These are phyloP conservation scores for Argopecten irradians DNA, from an alignment of 1,140 invertebrate species.

Conservation along the genomic window DNA sequence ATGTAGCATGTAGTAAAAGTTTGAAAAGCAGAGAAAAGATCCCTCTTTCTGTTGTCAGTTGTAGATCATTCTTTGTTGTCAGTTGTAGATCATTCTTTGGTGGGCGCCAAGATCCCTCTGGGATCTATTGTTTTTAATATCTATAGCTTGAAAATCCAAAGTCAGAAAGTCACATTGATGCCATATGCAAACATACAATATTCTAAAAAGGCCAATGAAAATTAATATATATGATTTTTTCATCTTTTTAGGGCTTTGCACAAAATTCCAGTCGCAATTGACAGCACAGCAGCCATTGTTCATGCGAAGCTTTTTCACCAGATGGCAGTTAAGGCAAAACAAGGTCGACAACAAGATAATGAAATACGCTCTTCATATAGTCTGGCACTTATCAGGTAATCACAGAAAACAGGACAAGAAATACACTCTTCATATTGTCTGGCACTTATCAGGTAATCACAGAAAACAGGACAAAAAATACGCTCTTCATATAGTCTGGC, in stretches of 20 bases:
- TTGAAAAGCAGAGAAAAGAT: no score
- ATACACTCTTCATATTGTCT: no score
- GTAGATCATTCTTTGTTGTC: background rate
- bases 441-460: no score
- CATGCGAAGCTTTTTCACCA: slow-evolving; percentile 37
- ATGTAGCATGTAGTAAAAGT: no score
- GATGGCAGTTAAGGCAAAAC: background rate
- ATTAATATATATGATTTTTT: slow-evolving; percentile 21
- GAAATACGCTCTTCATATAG: slow-evolving; percentile 32
- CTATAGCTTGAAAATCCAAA: background rate
- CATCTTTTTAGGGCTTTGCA: slow-evolving; percentile 36
- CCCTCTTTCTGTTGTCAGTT: no score
- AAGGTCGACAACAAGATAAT: background rate
- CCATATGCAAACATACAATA: background rate
- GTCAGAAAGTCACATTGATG: background rate
- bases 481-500: no score
- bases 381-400: slow-evolving; percentile 40
- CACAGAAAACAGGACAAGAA: no score
- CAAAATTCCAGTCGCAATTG: slow-evolving; percentile 52
- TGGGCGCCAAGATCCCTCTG: no score
- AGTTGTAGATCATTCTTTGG: no score
- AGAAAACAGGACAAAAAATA: no score
- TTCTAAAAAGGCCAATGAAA: background rate
- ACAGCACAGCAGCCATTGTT: slow-evolving; percentile 49
- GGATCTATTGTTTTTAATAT: no score